Base-by-base conservation (phyloP, 1,140 invertebrate genomes). In the Heliconius nattereri region DNA sequence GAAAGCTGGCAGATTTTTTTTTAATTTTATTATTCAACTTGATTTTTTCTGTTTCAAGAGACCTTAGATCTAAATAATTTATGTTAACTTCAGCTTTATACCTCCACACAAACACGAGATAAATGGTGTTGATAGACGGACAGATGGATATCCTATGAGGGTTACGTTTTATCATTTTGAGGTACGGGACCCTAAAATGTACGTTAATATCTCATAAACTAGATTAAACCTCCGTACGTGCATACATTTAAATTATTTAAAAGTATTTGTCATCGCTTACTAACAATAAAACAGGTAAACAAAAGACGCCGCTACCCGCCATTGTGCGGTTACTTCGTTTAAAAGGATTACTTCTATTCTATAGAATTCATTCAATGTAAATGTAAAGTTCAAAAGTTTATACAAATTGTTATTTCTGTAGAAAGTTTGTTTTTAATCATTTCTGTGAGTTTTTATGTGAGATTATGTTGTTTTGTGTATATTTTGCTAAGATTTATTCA, bases 281-380 rank as follows among this genome's bases (percentile, higher is more conserved):
- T 66, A 29, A 66, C 57, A 66, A 66, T 66, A 66, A 66, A 66
- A 26, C 23, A 66, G 57, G 57, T 66, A 66, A 66, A 66, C 57
- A 66, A 66, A 57, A 66, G 57, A 66, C 26, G 20, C 57, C 57
- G 57, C 57, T 66, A 66, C 57, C 23, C 57, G 57, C 57, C 23
- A 29, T 66, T 66, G 57, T 66, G 11, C 57, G 57, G 57, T 23
- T 66, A 26, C 57, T 66, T n/a, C 57, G 57, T 66, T 66, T 66
- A 66, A 66, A 66, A 66, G 57, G 23, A 66, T 66, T 66, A 66
- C 57, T 66, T 66, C 57, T 66, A 66, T 66, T 66, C 57, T 66
- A 66, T 66, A 66, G 57, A 66, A 66, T 66, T 66, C 23, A 66
- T 66, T 66, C 57, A 66, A 66, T 26, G 23, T 66, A 66, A 66